These are phyloP conservation scores for Nerophis lumbriciformis DNA, from an alignment of 2,113 vertebrate genomes.

Conservation along the genomic window DNA sequence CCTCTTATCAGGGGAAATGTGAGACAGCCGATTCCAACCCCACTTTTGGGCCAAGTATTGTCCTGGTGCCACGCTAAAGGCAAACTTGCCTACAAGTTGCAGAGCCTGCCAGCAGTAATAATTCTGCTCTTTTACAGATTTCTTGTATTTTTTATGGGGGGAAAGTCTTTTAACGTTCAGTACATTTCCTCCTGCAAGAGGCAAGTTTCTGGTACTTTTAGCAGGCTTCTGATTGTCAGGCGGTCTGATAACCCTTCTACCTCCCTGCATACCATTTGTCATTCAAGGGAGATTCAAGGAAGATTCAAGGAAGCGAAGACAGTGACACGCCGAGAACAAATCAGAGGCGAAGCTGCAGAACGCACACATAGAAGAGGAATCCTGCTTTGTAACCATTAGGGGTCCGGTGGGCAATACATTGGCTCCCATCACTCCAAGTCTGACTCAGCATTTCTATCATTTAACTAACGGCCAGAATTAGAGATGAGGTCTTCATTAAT, in stretches of 20 bases:
- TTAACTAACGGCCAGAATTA: conserved; percentile 62
- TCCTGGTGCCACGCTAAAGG: conserved; percentile 2
- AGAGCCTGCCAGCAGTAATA: neutral
- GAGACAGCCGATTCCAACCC: conserved; percentile 14
- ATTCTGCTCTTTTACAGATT: neutral
- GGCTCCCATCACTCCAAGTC: conserved; percentile 35
- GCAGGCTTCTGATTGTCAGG: conserved; percentile 59
- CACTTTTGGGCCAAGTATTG: conserved; percentile 5
- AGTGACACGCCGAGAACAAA: conserved; percentile 23
- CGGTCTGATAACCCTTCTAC: conserved; percentile 54
- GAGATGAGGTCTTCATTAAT: conserved; percentile 50
- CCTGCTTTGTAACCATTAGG: conserved; percentile 26
- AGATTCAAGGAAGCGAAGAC: conserved; percentile 8
- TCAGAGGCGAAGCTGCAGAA: conserved; percentile 10
- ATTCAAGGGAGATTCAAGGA: conserved; percentile 21
- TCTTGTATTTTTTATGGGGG: neutral
- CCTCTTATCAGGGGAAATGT: conserved; percentile 23
- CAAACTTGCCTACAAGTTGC: neutral
- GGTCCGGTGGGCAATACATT: conserved; percentile 16
- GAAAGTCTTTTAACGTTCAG: conserved; percentile 19
- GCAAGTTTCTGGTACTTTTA: conserved; percentile 24
- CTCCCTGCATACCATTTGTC: conserved; percentile 42
- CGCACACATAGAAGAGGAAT: conserved; percentile 9
- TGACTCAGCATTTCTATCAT: conserved; percentile 62
- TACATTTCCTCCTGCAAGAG: conserved; percentile 2